Percentiles rank a stretch among this genome's conserved stretches.
Conservation (phyloP, 2,888 invertebrate species). For the Unio pictorum region DNA sequence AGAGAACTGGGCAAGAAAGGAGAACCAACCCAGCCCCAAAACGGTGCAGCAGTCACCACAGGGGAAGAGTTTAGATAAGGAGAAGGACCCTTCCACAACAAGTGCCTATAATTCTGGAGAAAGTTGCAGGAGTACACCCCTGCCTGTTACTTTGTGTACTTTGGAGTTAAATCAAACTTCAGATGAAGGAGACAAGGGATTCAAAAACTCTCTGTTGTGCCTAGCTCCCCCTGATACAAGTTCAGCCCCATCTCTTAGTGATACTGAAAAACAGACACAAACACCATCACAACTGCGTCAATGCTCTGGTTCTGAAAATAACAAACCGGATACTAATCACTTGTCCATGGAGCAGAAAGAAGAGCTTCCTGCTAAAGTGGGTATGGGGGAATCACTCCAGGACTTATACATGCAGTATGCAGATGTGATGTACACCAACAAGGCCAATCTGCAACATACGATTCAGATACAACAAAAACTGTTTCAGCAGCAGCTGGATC, state of each 20-base stretch:
- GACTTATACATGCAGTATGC: slow-evolving; percentile 71
- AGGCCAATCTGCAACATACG: slow-evolving; percentile 80
- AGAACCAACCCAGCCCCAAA: slow-evolving; percentile 39
- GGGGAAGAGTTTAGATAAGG: slow-evolving; percentile 36
- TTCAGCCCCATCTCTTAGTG: slow-evolving; percentile 52
- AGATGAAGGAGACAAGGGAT: slow-evolving; percentile 59
- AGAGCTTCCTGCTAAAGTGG: slow-evolving; percentile 3
- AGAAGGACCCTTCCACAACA: slow-evolving; percentile 75
- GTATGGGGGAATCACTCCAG: slow-evolving; percentile 61
- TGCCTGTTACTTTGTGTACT: slow-evolving; percentile 61
- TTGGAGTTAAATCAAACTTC: slow-evolving; percentile 64
- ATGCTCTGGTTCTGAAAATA: slow-evolving; percentile 58
- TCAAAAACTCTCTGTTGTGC: slow-evolving; percentile 65
- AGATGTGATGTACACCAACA: slow-evolving; percentile 82
- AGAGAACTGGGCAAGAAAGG: slow-evolving; percentile 43
- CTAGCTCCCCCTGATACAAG: slow-evolving; percentile 44
- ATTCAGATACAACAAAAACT: slow-evolving; percentile 80
- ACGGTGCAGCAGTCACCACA: slow-evolving; percentile 29
- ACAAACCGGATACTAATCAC: neutral
- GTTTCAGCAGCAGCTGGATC: slow-evolving; percentile 68
- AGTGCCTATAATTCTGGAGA: slow-evolving; percentile 82
- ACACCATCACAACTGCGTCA: slow-evolving; percentile 58
- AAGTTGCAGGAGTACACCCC: slow-evolving; percentile 79
- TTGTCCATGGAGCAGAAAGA: neutral
- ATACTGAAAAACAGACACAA: slow-evolving; percentile 68